Evolutionary conservation across 1,140 invertebrate genomes (phyloP).

Genomic region (Bombus vancouverensis): DNA sequence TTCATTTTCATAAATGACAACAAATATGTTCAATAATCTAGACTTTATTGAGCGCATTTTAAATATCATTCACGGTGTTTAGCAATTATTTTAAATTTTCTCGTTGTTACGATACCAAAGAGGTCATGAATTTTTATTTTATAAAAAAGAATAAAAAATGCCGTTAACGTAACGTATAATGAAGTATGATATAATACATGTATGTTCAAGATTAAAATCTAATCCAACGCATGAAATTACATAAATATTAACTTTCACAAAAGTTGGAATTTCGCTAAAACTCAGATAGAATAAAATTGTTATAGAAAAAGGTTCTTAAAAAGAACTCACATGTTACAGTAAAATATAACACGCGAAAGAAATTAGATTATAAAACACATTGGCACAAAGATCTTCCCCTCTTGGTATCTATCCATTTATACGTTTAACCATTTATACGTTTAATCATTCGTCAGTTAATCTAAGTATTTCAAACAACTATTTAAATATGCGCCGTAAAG

Average conservation of each 20-base stretch:
- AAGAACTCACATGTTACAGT: not conserved
- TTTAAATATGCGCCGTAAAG: conserved; percentile 55
- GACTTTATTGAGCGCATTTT: conserved; percentile 54
- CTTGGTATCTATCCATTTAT: conserved; percentile 26
- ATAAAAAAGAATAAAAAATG: conserved; percentile 18
- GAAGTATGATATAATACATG: conserved; percentile 18
- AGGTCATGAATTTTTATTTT: conserved; percentile 29
- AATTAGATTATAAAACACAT: conserved; percentile 48
- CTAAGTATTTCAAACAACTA: conserved; percentile 44
- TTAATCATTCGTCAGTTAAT: not conserved
- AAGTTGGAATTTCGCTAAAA: conserved; percentile 22
- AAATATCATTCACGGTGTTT: conserved; percentile 17
- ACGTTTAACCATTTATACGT: not conserved
- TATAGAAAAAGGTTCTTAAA: conserved; percentile 40
- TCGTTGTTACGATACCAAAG: conserved; percentile 47
- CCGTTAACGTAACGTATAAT: conserved; percentile 24
- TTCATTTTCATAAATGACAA: conserved; percentile 51
- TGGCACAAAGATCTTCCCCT: conserved; percentile 57
- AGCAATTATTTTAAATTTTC: conserved; percentile 32
- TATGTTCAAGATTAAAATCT: conserved; percentile 33
- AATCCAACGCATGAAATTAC: conserved; percentile 32
- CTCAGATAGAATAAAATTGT: conserved; percentile 27
- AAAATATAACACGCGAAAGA: conserved; percentile 28
- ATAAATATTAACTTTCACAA: conserved; percentile 5
- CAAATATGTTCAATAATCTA: conserved; percentile 56